A percentile compares a stretch with the other conserved stretches of the same genome.
These are phyloP conservation scores for Bombus haemorrhoidalis DNA, from an alignment of 1,140 invertebrate genomes.

Conservation along the genomic window DNA sequence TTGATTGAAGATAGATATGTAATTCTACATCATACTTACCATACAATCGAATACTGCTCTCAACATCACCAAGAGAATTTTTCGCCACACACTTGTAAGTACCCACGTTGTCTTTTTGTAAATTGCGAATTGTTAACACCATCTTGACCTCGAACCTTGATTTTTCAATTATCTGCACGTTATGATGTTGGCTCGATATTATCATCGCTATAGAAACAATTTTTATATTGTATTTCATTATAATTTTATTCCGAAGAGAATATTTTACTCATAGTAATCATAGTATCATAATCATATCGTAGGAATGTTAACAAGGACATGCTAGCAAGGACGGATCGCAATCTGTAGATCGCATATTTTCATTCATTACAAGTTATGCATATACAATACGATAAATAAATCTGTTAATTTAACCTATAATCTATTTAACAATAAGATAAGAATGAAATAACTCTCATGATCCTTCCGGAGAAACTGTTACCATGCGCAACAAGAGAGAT, in stretches of 20 bases:
- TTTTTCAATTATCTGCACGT: slow-evolving; percentile 88
- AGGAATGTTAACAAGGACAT: too few species aligned
- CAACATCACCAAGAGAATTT: slow-evolving; percentile 94
- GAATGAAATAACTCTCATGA: neutral
- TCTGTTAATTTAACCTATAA: too few species aligned
- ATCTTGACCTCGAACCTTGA: slow-evolving; percentile 93
- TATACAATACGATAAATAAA: neutral
- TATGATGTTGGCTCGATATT: slow-evolving; percentile 90
- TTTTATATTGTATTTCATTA: neutral
- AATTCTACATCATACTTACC: slow-evolving; percentile 84
- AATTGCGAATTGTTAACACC: slow-evolving; percentile 90
- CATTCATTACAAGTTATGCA: neutral
- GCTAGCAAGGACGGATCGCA: too few species aligned
- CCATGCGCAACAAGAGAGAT: too few species aligned
- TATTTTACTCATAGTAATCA: neutral
- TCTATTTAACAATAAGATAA: neutral
- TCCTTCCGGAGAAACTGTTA: neutral
- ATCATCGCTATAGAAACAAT: slow-evolving; percentile 86
- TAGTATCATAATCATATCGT: too few species aligned
- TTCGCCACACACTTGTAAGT: slow-evolving; percentile 95
- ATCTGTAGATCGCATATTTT: too few species aligned
- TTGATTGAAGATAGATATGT: neutral
- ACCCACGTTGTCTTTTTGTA: slow-evolving; percentile 91
- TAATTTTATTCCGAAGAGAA: neutral
- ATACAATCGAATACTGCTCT: slow-evolving; percentile 94